Evolutionary conservation across 2,113 vertebrate species (phyloP).

Genomic region (Ptilonorhynchus violaceus): DNA sequence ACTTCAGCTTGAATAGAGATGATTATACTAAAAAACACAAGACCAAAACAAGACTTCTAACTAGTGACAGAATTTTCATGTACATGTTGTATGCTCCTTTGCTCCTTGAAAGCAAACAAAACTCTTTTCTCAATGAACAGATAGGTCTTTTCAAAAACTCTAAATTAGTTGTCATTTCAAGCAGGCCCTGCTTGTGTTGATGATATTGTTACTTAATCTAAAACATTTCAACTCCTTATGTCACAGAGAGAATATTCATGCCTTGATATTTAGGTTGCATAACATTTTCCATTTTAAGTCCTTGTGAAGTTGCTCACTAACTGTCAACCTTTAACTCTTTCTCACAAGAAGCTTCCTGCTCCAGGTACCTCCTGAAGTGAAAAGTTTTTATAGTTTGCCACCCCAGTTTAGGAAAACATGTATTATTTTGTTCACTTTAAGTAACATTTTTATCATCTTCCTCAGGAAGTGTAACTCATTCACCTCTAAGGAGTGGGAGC

Average conservation of each 20-base stretch:
- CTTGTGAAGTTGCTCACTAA: not conserved
- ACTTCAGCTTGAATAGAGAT: not conserved
- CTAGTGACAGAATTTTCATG: not conserved
- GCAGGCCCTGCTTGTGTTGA: not conserved
- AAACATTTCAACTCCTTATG: not conserved
- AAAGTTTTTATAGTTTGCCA: not conserved
- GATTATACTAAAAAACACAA: not conserved
- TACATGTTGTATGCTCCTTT: not conserved
- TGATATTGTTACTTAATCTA: not conserved
- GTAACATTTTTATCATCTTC: not conserved
- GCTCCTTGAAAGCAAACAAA: not conserved
- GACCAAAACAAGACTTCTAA: not conserved
- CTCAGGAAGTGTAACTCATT: not conserved
- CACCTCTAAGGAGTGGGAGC: not conserved
- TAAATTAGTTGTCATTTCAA: not conserved
- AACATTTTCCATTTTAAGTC: not conserved
- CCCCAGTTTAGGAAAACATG: rapidly evolving
- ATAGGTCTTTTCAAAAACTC: not conserved
- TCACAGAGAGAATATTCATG: not conserved
- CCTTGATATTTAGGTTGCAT: not conserved
- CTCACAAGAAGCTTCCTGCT: not conserved
- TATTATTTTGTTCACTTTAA: not conserved
- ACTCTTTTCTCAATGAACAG: not conserved
- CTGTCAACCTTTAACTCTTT: not conserved
- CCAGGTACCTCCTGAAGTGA: not conserved